Conservation (phyloP, 1,140 invertebrate species). For the Eciton burchellii region DNA sequence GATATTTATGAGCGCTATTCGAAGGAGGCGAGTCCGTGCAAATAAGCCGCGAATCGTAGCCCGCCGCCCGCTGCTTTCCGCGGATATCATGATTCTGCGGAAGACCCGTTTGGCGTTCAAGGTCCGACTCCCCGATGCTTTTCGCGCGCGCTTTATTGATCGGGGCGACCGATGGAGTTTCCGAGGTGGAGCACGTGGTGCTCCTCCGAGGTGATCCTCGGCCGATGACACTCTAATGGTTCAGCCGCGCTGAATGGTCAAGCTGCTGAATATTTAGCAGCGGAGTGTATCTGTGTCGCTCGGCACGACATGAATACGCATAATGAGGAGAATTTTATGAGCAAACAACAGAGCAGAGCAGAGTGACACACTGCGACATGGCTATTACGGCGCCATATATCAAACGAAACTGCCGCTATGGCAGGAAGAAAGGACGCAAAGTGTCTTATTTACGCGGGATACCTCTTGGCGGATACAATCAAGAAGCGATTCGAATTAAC, state of each 20-base stretch:
- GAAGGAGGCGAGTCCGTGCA: slow-evolving; percentile 45
- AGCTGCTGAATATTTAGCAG: slow-evolving; percentile 10
- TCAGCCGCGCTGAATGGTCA: neutral
- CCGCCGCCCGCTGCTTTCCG: neutral
- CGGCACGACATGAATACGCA: neutral
- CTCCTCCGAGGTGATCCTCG: slow-evolving; percentile 51
- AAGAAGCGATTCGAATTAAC: neutral
- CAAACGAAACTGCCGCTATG: neutral
- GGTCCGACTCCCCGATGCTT: slow-evolving; percentile 7
- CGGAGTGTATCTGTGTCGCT: neutral
- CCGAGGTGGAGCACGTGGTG: slow-evolving; percentile 50
- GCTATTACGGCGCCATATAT: neutral
- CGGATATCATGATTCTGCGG: neutral
- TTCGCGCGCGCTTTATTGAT: slow-evolving; percentile 38
- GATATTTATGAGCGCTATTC: slow-evolving; percentile 40
- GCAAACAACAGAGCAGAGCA: neutral
- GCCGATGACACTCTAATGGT: slow-evolving; percentile 62
- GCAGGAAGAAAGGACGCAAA: too few species aligned
- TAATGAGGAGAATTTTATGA: neutral
- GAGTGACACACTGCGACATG: neutral
- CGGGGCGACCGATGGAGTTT: neutral
- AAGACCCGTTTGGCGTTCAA: neutral
- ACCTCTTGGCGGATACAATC: neutral
- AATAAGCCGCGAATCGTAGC: slow-evolving; percentile 30
- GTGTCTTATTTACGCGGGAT: neutral